Evolutionary conservation across 2,113 vertebrate species (phyloP).

Genomic region (Camelus dromedarius): DNA sequence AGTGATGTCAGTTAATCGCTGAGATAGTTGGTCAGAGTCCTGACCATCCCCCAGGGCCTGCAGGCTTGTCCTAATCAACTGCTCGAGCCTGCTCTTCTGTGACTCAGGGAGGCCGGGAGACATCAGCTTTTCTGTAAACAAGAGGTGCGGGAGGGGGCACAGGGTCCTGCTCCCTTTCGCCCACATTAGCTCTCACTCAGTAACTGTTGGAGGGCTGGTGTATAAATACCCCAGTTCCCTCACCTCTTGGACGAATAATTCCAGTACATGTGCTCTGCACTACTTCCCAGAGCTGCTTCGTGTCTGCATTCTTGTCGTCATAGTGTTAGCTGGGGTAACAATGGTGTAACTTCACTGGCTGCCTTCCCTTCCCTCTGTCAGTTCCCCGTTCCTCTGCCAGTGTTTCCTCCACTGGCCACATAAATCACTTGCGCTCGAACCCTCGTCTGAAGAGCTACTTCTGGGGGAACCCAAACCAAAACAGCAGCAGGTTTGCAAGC

Average conservation of each 20-base stretch:
- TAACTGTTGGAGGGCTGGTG: background rate
- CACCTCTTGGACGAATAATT: background rate
- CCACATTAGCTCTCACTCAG: background rate
- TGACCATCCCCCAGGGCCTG: no score
- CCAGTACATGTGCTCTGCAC: background rate
- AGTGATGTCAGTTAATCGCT: no score
- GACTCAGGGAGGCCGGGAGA: no score
- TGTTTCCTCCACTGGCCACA: background rate
- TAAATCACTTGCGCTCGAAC: background rate
- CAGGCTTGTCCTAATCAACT: no score
- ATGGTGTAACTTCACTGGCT: no score
- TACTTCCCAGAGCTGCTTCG: background rate
- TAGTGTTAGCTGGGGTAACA: background rate
- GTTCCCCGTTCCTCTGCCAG: background rate
- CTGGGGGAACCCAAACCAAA: background rate
- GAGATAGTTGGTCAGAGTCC: no score
- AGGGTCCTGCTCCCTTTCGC: no score
- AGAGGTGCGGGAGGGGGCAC: no score
- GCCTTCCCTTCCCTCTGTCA: background rate
- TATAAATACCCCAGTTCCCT: background rate
- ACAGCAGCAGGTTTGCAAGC: background rate
- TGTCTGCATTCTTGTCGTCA: background rate
- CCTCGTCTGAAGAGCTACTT: background rate
- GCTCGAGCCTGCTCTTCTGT: no score
- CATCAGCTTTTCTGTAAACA: no score